Base-by-base conservation (phyloP, 1,140 invertebrate species). In the Ceratosolen solmsi region DNA sequence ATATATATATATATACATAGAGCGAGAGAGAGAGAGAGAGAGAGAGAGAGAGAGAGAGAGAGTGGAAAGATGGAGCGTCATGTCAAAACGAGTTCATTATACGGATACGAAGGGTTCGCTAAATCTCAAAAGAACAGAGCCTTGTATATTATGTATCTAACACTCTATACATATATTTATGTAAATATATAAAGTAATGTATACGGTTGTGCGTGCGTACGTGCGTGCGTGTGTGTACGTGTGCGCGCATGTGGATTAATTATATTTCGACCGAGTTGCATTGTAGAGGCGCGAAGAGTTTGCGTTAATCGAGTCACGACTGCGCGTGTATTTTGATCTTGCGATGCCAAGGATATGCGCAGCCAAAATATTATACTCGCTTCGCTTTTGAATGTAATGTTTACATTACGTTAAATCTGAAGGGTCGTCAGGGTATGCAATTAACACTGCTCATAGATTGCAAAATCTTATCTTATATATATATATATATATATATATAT, bases 21-120 rank as follows among this genome's bases (percentile, higher is more conserved):
- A 36, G 25, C 4, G 17, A 13, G 65, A 46, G 51, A 73, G 22
- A 25, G 36, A 65, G 63, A 54, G 41, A 33, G 79, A 49, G 58
- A 74, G n/a, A n/a, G n/a, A n/a, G n/a, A n/a, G n/a, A n/a, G n/a
- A n/a, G n/a, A n/a, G n/a, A n/a, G n/a, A n/a, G n/a, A n/a, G n/a
- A n/a, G n/a, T n/a, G n/a, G n/a, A n/a, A n/a, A n/a, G n/a, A 56
- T 63, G 71, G 73, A 72, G 80, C 78, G 80, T 87, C 86, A 87
- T 83, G 84, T 89, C 85, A 88, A 89, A 88, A 88, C 86, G 87
- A 89, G 88, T 88, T 89, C 88, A 90, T 89, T 90, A 89, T 88
- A 89, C 77, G 58, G 51, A 51, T 68, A 75, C 77, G 76, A 25
- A 46, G 38, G 74, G 73, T 72, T 72, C 74, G 74, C 75, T 60